These are phyloP conservation scores for Nipponia nippon DNA, from an alignment of 2,113 vertebrate species.

Conservation along the genomic window DNA sequence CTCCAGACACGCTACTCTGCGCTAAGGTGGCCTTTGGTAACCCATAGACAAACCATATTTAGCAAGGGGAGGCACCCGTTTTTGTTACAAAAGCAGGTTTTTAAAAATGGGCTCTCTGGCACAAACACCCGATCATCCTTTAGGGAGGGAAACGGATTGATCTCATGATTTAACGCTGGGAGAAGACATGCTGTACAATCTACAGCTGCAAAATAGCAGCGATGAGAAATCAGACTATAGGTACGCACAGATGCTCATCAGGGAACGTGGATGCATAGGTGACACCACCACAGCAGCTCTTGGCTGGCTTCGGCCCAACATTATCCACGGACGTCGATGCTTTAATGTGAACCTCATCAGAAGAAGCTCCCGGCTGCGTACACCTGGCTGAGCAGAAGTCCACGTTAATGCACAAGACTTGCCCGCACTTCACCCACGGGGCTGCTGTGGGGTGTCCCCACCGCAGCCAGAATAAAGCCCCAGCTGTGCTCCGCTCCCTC, in stretches of 20 bases:
- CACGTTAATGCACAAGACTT: not conserved
- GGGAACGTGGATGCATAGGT: fast-evolving
- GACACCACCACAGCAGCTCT: too few species aligned
- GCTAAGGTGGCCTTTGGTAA: too few species aligned
- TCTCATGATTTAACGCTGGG: too few species aligned
- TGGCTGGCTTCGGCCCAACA: not conserved
- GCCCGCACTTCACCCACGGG: not conserved
- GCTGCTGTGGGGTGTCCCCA: not conserved
- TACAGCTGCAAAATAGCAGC: not conserved
- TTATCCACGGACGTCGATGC: too few species aligned
- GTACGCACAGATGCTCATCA: fast-evolving
- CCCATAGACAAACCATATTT: too few species aligned
- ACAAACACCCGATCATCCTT: fast-evolving
- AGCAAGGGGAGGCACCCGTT: too few species aligned
- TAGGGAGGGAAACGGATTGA: not conserved
- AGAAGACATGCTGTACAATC: not conserved
- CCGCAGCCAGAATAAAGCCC: not conserved
- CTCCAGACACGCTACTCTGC: not conserved
- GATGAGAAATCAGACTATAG: fast-evolving
- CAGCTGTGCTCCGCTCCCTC: not conserved
- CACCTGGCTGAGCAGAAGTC: too few species aligned
- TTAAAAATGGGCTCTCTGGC: not conserved
- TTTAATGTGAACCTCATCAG: not conserved
- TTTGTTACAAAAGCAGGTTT: not conserved
- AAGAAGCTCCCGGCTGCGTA: not conserved